phyloP scores from a whole-genome alignment of 2,113 vertebrate genomes.

The Lathamus discolor region DNA sequence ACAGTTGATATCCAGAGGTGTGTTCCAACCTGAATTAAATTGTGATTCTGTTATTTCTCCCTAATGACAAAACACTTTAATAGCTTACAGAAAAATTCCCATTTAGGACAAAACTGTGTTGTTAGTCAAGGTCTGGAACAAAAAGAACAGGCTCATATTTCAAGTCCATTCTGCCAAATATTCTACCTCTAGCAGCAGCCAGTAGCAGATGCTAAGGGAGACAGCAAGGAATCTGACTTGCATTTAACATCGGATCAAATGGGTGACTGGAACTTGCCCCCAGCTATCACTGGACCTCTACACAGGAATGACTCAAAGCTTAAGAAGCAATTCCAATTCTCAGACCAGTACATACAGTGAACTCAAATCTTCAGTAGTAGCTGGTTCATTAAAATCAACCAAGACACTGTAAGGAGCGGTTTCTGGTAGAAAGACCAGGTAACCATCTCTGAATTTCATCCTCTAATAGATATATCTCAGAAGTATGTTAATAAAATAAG shows the following conservation, averaged over 20 bases:
- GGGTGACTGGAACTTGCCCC: background rate
- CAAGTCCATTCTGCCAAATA: background rate
- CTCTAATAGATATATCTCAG: background rate
- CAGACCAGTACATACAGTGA: background rate
- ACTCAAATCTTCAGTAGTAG: background rate
- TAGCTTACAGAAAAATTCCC: background rate
- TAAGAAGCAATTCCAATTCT: background rate
- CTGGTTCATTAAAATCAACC: background rate
- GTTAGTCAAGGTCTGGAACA: background rate
- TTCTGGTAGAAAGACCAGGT: background rate
- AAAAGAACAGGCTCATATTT: background rate
- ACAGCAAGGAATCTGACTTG: background rate
- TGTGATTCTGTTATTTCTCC: background rate
- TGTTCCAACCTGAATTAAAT: background rate
- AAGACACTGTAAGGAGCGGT: background rate
- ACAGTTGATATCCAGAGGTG: background rate
- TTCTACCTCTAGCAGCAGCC: background rate
- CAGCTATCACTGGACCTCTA: background rate
- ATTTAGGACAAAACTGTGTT: background rate
- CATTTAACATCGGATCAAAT: background rate
- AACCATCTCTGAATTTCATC: background rate
- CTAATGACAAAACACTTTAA: background rate
- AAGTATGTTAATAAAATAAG: background rate
- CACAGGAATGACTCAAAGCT: background rate
- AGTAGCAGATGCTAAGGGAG: background rate